Base-by-base conservation (phyloP, 1,140 invertebrate species). In the Bombus polaris region DNA sequence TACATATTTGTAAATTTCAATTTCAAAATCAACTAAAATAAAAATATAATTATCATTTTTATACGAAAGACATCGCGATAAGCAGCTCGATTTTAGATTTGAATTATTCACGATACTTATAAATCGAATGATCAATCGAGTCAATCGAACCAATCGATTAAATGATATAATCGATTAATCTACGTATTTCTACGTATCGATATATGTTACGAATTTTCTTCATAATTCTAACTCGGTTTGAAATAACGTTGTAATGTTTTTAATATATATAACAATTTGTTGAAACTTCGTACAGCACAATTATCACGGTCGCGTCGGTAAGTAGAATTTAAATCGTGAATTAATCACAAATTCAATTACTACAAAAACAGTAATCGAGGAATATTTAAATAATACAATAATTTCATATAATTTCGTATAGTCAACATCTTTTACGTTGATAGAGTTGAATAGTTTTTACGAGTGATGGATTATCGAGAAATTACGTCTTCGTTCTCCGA, bases 301-400 rank as follows among this genome's bases (percentile, higher is more conserved):
- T 82, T 53, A 75, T 12, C 32, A 35, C n/a, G 1, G 32, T 35
- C 71, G 81, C 12, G 42, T 57, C 57, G 81, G 75, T 65, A 75
- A 75, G 6, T 28, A n/a, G 3, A 25, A 25, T 2, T 8, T 44
- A 25, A 25, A 15, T 9, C n/a, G 2, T 10, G 25, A 35, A 53
- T 25, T 65, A 32, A 28, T 18, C 6, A 35, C 0, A 15, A 44
- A 44, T 47, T 12, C 4, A 70, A 71, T 71, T 59, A 22, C 5
- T 15, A 8, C 10, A 9, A 13, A 39, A 53, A 8, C n/a, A 35
- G 22, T 22, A 25, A 39, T 37, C n/a, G 32, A 10, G 8, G 32
- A 57, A 57, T 65, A 59, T 18, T 25, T n/a, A 9, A n/a, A 37
- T 8, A 32, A 44, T n/a, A 44, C 1, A 70, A 25, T 22, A 13